Evolutionary conservation across 2,113 vertebrate genomes (phyloP), one percentile per base, ranked within the genome.

Genomic region (Clupea harengus): DNA sequence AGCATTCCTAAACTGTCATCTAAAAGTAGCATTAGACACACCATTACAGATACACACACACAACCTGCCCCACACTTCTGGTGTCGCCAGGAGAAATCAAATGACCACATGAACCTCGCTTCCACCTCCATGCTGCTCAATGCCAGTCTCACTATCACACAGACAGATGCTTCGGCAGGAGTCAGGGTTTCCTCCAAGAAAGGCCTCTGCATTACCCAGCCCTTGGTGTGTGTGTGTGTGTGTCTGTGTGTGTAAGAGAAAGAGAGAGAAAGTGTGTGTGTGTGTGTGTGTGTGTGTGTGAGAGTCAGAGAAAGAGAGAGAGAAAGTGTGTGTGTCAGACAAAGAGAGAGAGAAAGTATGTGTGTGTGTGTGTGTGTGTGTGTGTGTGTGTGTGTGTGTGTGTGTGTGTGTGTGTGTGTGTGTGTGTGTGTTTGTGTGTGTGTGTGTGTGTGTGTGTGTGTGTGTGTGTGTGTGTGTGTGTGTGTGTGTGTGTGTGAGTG

Each of bases 361-460:
- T n/a, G n/a, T n/a, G 6, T 32, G 25, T 72, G 64, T 72, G 64
- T 25, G 64, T 72, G 64, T 72, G 64, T 28, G 64, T 72, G 64
- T 64, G 64, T 72, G n/a, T 72, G 64, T 72, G 60, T 67, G 60
- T 67, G 60, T n/a, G 60, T n/a, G 60, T n/a, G 60, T 67, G 18
- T 22, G 17, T 57, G 54, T 57, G 54, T 20, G 17, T 57, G 17
- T 20, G 54, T 20, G 49, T 20, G 2, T 25, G 60, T 25, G 64
- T 11, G 1, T 28, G 64, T 28, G n/a, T 28, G 64, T 28, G 25
- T 28, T 7, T 28, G 64, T 28, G 25, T 28, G 54, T 22, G 54
- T 22, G 57, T n/a, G 57, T n/a, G 5, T n/a, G 60, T 25, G n/a
- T 25, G 60, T 25, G 22, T 67, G 60, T 67, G 60, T 67, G 60